Percentiles rank a stretch among this genome's conserved stretches.
Conservation (phyloP, 2,888 invertebrate genomes). For the Chymomyza caudatula region DNA sequence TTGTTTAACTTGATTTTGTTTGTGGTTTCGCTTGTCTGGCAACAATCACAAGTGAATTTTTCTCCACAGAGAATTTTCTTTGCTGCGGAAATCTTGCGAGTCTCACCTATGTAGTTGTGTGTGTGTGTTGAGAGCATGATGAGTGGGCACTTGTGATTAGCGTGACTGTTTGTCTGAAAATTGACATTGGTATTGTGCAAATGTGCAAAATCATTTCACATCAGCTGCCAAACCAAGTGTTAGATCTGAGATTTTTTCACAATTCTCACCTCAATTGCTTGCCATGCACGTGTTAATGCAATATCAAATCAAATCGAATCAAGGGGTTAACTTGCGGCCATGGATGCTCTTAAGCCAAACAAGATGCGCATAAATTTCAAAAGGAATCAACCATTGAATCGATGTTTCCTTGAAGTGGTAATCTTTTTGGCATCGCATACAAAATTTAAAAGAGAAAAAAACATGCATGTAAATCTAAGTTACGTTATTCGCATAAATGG, state of each 20-base stretch:
- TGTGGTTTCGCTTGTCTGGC: constrained; percentile 43
- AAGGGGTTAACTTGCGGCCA: neutral
- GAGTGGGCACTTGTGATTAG: constrained; percentile 65
- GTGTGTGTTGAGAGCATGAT: constrained; percentile 52
- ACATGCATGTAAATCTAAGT: neutral
- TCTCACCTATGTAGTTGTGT: neutral
- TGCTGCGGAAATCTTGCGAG: neutral
- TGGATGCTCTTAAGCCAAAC: neutral
- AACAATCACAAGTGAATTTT: constrained; percentile 50
- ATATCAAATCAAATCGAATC: neutral
- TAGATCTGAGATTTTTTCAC: neutral
- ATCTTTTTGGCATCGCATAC: neutral
- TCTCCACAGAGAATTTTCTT: constrained; percentile 14
- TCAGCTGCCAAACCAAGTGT: neutral
- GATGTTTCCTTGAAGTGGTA: neutral
- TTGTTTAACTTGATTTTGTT: constrained; percentile 29
- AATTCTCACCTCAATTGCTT: neutral
- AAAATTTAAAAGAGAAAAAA: neutral
- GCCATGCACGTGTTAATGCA: neutral
- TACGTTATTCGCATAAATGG: neutral
- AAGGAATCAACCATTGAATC: neutral
- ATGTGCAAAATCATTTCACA: neutral
- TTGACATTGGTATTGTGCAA: neutral
- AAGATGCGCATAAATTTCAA: neutral
- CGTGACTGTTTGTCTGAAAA: constrained; percentile 30